These are phyloP conservation scores for Anthopleura xanthogrammica DNA, from an alignment of 92 coral and sea anemone species.

Conservation along the genomic window DNA sequence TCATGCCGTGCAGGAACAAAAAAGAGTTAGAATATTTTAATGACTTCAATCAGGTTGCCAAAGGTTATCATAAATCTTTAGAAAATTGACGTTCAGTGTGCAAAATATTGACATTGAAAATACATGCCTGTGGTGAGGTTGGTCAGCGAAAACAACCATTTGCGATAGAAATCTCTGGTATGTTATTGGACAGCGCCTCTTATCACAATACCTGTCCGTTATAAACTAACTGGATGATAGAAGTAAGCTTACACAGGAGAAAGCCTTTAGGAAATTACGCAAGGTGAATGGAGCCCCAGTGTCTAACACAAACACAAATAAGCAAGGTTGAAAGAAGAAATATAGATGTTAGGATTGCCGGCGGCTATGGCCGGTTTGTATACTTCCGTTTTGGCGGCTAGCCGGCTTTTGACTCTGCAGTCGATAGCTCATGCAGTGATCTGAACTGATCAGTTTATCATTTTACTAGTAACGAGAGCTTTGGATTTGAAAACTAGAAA, in stretches of 20 bases:
- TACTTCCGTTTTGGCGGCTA: neutral
- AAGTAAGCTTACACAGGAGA: neutral
- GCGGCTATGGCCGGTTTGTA: neutral
- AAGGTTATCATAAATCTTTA: neutral
- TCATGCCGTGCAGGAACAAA: neutral
- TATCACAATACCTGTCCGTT: conserved; percentile 8
- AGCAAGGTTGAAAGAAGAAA: neutral
- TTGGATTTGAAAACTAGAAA: too few species aligned
- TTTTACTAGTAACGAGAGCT: too few species aligned
- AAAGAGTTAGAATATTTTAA: neutral
- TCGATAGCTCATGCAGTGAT: neutral
- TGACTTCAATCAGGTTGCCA: neutral
- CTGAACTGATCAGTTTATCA: too few species aligned
- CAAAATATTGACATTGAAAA: conserved; percentile 8
- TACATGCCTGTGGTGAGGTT: neutral
- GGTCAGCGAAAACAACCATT: conserved; percentile 2
- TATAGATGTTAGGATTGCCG: neutral
- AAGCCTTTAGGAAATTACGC: neutral
- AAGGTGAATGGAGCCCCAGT: neutral
- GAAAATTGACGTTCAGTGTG: neutral
- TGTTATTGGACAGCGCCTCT: conserved; percentile 2
- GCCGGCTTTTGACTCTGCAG: neutral
- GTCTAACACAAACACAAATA: conserved; percentile 5
- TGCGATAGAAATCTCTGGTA: conserved; percentile 17
- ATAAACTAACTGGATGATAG: neutral